A percentile compares a stretch with the other conserved stretches of the same genome.
Evolutionary conservation across 23 tunicate genomes (phyloP).

Genomic region (Oikopleura dioica): DNA sequence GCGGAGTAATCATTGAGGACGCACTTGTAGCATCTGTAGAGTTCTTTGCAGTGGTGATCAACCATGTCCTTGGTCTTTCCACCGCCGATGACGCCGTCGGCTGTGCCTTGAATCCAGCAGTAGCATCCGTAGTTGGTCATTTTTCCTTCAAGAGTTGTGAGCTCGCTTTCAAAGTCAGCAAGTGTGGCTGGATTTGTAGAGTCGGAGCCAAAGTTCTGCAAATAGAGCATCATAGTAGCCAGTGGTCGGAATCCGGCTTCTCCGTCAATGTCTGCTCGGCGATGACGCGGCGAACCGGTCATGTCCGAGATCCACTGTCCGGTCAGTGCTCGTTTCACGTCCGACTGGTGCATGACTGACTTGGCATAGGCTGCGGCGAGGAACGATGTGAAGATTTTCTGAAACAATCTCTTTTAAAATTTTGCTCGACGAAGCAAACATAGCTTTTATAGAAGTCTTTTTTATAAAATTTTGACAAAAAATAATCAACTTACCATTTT

Average conservation of each 20-base stretch:
- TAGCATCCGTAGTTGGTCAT: conserved; percentile 7
- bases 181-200: neutral
- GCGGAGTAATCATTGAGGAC: neutral
- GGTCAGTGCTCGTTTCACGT: neutral
- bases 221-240: conserved; percentile 2
- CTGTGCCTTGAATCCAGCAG: neutral
- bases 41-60: conserved; percentile 11
- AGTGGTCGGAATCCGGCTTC: neutral
- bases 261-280: neutral
- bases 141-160: neutral
- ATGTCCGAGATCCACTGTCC: neutral
- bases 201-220: neutral
- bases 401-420: neutral
- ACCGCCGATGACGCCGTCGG: conserved; percentile 6
- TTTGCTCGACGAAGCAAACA: no score
- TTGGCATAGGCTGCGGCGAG: neutral
- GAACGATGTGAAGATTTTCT: conserved; percentile 1
- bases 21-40: conserved; percentile 8
- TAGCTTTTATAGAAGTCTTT: no score
- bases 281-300: neutral
- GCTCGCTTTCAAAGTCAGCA: neutral
- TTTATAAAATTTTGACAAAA: no score
- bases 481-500: no score
- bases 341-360: neutral
- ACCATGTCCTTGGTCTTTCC: conserved; percentile 10